Percentiles rank a stretch among this genome's conserved stretches.
These are phyloP conservation scores for Rhingia rostrata DNA, from an alignment of 2,888 invertebrate genomes.

Conservation along the genomic window DNA sequence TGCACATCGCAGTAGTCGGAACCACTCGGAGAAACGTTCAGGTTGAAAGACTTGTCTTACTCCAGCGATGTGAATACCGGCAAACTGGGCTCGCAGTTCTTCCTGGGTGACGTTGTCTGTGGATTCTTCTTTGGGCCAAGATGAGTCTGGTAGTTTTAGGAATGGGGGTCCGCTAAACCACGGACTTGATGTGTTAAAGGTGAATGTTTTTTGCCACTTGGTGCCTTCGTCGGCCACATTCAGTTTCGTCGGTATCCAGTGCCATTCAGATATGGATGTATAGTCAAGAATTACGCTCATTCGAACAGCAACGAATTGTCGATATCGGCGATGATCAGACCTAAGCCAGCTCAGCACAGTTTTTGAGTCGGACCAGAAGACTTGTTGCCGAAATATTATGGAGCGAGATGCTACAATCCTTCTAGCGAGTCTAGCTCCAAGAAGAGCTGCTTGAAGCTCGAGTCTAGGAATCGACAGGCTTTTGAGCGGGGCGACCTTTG, in stretches of 20 bases:
- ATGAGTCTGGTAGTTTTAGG: neutral
- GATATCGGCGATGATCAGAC: no score
- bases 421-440: conserved; percentile 3
- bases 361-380: neutral
- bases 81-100: neutral
- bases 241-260: neutral
- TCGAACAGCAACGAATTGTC: neutral
- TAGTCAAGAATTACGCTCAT: neutral
- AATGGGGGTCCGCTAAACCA: conserved; percentile 8
- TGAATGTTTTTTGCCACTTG: neutral
- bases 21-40: conserved; percentile 13
- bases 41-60: neutral
- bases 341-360: neutral
- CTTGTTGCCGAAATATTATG: neutral
- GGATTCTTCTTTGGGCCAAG: neutral
- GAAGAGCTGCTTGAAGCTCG: conserved; percentile 17
- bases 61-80: neutral
- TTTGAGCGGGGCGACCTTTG: conserved; percentile 6
- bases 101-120: neutral
- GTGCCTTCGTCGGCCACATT: conserved; percentile 12
- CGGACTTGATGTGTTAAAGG: neutral
- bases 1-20: neutral
- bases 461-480: conserved; percentile 3
- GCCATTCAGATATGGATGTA: neutral
- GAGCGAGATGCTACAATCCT: neutral